A percentile compares a stretch with the other conserved stretches of the same genome.
These are phyloP conservation scores for Platysternon megacephalum DNA, from an alignment of 2,113 vertebrate species.

Conservation along the genomic window DNA sequence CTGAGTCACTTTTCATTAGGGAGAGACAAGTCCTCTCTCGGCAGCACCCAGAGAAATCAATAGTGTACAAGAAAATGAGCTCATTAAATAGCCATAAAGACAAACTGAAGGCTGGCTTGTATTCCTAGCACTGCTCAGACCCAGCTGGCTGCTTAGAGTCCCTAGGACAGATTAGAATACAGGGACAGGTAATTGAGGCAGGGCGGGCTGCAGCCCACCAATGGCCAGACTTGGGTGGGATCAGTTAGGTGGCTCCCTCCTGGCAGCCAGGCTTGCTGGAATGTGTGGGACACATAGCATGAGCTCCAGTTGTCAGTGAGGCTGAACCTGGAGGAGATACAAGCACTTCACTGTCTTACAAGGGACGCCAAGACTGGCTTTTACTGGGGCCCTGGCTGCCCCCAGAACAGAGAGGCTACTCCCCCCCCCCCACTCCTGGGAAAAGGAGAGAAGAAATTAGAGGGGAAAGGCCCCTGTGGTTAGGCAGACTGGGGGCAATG, in stretches of 20 bases:
- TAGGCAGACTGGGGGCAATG: not conserved
- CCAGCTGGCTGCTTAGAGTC: not conserved
- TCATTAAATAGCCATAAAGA: conserved; percentile 10
- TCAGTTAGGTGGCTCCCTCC: too few relatives aligned
- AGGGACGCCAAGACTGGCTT: not conserved
- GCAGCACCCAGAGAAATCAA: conserved; percentile 50
- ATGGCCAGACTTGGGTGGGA: too few relatives aligned
- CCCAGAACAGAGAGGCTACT: too few relatives aligned
- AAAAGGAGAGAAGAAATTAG: not conserved
- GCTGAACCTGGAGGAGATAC: too few relatives aligned
- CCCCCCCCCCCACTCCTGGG: too few relatives aligned
- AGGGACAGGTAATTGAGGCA: too few relatives aligned
- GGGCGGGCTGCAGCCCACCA: too few relatives aligned
- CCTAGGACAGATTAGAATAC: not conserved
- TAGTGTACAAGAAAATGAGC: conserved; percentile 33
- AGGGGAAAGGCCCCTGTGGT: not conserved
- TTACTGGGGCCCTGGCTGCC: not conserved
- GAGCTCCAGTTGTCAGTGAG: too few relatives aligned
- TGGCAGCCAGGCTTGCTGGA: too few relatives aligned
- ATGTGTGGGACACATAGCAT: too few relatives aligned
- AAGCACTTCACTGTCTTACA: too few relatives aligned
- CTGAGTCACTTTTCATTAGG: conserved; percentile 19
- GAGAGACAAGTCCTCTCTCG: not conserved
- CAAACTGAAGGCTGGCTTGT: rapidly evolving
- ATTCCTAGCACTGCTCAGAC: rapidly evolving